Conservation (phyloP, 2,113 vertebrate genomes). For the Chlorocebus sabaeus region DNA sequence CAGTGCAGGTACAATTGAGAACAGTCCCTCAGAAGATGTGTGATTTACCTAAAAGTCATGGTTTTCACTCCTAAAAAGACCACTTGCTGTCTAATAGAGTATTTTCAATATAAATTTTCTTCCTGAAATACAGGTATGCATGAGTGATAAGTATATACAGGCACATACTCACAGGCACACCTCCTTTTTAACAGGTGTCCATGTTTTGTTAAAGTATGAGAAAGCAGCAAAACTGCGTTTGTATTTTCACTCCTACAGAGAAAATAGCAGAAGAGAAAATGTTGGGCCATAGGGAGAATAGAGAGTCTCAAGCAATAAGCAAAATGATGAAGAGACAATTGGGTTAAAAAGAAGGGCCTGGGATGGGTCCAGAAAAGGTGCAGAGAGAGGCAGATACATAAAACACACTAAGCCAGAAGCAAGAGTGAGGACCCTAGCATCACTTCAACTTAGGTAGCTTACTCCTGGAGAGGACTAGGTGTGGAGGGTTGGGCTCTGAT, state of each 20-base stretch:
- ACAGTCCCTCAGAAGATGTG: neutral
- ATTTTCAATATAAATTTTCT: conserved; percentile 2
- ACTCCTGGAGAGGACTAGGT: neutral
- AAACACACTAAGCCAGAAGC: neutral
- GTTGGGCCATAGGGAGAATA: neutral
- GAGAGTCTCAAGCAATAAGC: neutral
- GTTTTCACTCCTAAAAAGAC: neutral
- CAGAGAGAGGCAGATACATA: neutral
- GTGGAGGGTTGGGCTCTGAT: neutral
- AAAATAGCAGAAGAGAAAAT: neutral
- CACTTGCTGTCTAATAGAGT: neutral
- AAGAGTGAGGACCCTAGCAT: neutral
- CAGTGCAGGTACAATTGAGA: neutral
- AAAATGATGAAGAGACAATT: neutral
- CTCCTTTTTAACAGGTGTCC: neutral
- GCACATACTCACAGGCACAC: neutral
- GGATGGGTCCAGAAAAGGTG: neutral
- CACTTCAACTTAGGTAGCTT: neutral
- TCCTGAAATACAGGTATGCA: neutral
- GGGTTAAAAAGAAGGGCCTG: neutral
- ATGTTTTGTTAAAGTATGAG: neutral
- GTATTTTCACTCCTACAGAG: neutral
- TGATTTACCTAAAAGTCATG: conserved; percentile 18
- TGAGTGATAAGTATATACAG: neutral
- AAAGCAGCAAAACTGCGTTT: neutral